These are phyloP conservation scores for Triplophysa dalaica DNA, from an alignment of 2,113 vertebrate species.

Conservation along the genomic window DNA sequence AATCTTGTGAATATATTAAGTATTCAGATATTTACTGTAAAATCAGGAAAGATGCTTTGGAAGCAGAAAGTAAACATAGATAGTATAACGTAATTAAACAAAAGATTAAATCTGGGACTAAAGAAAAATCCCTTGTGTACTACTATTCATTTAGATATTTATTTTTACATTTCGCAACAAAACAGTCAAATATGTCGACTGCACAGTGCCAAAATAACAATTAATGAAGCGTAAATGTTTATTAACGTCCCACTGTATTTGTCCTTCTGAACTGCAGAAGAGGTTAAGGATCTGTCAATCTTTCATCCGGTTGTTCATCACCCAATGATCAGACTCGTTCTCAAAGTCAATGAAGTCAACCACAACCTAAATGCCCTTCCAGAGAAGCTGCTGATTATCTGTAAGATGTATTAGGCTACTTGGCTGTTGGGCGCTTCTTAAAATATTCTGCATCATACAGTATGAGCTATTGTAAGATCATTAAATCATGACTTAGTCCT, in stretches of 20 bases:
- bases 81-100: not conserved
- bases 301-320: not conserved
- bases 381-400: not conserved
- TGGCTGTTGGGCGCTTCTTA: not conserved
- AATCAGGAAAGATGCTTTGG: not conserved
- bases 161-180: not conserved
- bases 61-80: not conserved
- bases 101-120: not conserved
- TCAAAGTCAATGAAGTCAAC: not conserved
- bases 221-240: not conserved
- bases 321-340: not conserved
- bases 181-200: not conserved
- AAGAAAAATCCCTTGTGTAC: not conserved
- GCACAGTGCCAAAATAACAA: not conserved
- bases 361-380: not conserved
- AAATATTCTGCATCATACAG: constrained; percentile 13
- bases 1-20: not conserved
- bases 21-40: too few species aligned
- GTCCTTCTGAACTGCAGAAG: not conserved
- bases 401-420: not conserved
- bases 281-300: not conserved
- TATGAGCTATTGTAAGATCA: not conserved
- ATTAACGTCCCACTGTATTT: too few species aligned
- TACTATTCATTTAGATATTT: too few species aligned
- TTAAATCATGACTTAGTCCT: not conserved